A percentile compares a stretch with the other conserved stretches of the same genome.
Conservation (phyloP, 2,113 vertebrate species). For the Nestor notabilis region DNA sequence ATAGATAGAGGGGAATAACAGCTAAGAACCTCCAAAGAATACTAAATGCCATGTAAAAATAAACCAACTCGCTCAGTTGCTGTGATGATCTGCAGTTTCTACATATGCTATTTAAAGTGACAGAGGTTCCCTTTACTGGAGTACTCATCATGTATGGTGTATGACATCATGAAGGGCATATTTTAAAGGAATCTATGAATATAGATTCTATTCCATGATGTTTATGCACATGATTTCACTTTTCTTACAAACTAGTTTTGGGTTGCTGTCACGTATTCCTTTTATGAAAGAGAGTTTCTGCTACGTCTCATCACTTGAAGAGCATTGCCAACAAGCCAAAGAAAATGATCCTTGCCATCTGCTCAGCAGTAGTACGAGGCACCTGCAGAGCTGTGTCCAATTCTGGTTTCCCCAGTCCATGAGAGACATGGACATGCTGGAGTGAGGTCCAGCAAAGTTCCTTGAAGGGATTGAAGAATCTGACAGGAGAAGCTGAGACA, state of each 20-base stretch:
- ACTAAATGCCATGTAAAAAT: not conserved
- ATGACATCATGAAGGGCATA: not conserved
- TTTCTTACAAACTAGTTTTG: not conserved
- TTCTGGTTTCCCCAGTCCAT: not conserved
- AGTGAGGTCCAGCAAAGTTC: not conserved
- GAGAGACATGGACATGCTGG: not conserved
- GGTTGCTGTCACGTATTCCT: not conserved
- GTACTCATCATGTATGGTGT: not conserved
- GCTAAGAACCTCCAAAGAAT: not conserved
- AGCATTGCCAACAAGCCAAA: not conserved
- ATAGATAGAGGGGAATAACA: not conserved
- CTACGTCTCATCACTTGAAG: not conserved
- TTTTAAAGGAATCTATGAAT: not conserved
- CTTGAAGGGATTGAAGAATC: not conserved
- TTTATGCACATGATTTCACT: not conserved
- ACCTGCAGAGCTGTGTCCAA: not conserved
- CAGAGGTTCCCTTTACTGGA: not conserved
- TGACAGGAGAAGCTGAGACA: not conserved
- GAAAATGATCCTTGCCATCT: not conserved
- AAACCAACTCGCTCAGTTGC: not conserved
- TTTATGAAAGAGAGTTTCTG: not conserved
- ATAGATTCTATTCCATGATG: not conserved
- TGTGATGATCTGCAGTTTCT: not conserved
- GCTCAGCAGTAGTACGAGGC: not conserved
- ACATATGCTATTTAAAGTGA: not conserved